phyloP scores from a whole-genome alignment of 92 coral and sea anemone genomes.

The Porites divaricata region DNA sequence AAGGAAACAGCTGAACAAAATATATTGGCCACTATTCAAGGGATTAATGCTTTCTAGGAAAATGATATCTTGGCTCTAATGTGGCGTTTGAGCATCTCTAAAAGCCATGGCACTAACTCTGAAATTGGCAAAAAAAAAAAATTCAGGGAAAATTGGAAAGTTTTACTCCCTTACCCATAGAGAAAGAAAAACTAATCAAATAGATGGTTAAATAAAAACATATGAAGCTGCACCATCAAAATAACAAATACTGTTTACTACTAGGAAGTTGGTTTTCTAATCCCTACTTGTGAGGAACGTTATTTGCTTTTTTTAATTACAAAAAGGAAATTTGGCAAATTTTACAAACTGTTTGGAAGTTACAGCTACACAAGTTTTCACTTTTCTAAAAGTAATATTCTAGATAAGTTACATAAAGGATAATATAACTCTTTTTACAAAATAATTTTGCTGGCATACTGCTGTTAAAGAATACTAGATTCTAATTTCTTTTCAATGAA shows the following conservation, averaged over 20 bases:
- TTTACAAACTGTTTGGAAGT: background rate
- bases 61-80: no score
- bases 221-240: background rate
- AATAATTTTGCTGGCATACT: background rate
- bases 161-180: no score
- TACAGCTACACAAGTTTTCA: background rate
- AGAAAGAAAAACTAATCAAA: no score
- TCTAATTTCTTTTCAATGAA: slow-evolving; percentile 4
- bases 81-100: no score
- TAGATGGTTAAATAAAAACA: background rate
- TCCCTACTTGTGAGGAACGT: background rate
- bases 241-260: background rate
- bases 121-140: no score
- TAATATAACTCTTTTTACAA: background rate
- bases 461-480: background rate
- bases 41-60: background rate
- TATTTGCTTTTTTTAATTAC: background rate
- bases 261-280: background rate
- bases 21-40: slow-evolving; percentile 13
- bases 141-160: no score
- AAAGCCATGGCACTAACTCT: no score
- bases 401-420: background rate
- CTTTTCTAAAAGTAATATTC: background rate
- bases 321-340: slow-evolving; percentile 4
- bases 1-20: slow-evolving; percentile 27